phyloP scores from a whole-genome alignment of 2,113 vertebrate species.

The Sisor rabdophorus region DNA sequence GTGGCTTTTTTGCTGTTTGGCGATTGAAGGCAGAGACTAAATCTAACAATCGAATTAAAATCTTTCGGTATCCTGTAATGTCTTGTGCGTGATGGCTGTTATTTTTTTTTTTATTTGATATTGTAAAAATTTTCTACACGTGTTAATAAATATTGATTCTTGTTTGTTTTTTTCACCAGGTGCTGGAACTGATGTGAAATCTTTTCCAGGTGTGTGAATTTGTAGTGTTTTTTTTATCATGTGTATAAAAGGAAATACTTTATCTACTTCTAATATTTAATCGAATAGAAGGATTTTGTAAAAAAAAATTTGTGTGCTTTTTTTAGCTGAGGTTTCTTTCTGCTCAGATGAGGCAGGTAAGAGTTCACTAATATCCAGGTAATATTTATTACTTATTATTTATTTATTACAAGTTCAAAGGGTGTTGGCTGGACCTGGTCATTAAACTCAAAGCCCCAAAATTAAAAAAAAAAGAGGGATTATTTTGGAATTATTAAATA shows the following conservation, averaged over 20 bases:
- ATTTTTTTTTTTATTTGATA: background rate
- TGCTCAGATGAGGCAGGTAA: slow-evolving; percentile 37
- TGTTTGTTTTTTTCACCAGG: background rate
- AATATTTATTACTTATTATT: background rate
- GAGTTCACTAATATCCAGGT: background rate
- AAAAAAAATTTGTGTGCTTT: background rate
- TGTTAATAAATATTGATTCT: background rate
- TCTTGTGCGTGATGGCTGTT: background rate
- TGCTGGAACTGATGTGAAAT: slow-evolving; percentile 53
- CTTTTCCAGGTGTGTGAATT: slow-evolving; percentile 55
- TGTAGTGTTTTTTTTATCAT: slow-evolving; percentile 1
- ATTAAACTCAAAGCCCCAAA: background rate
- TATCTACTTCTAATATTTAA: no score
- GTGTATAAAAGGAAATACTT: no score
- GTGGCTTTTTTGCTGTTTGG: background rate
- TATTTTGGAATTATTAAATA: no score
- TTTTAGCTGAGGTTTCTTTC: slow-evolving; percentile 33
- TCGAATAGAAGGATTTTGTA: no score
- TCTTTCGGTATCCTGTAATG: background rate
- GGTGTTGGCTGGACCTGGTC: slow-evolving; percentile 5
- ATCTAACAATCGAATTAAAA: background rate
- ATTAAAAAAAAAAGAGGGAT: background rate
- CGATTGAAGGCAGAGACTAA: background rate
- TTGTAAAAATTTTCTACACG: background rate
- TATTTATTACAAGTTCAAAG: background rate